Base-by-base conservation (phyloP, 2,113 vertebrate genomes). In the Nanger granti region DNA sequence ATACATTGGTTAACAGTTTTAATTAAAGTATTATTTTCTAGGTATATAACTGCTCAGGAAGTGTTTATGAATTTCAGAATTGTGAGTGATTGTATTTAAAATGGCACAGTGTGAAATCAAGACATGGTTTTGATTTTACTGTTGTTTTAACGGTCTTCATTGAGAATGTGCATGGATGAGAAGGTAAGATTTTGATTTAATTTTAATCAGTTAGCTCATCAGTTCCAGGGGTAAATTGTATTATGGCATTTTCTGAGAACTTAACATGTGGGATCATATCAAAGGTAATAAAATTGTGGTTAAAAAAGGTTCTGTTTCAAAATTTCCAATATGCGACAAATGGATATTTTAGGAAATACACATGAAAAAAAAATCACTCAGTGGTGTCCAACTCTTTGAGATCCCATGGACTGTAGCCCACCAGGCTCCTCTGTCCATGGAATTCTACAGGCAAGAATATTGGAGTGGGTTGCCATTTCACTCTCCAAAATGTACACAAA, bases 31-130 rank as follows among this genome's bases (percentile, higher is more conserved):
- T 91, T 44, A 76, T 93, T 92, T 47, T 89, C 83, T 93, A 69
- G 69, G n/a, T 60, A 66, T 87, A 62, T 7, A 89, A 44, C 20
- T 89, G 52, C 69, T 94, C 29, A 91, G 73, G 83, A 87, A 55
- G 76, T 49, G 55, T 64, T 90, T 89, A 64, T 91, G 37, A 85
- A 91, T 82, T 95, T 97, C 66, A 96, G 59, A 94, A 93, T 93
- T 73, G n/a, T 64, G 73, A 94, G 28, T 47, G 76, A 73, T 73
- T 89, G 24, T 52, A 85, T 87, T 90, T 90, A 90, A 93, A 79
- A 60, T 84, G 17, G 28, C 44, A 76, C 8, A 73, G 15, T 47
- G 31, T 90, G 84, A 84, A 96, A 89, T 55, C 37, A 91, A 91
- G 90, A 44, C 88, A 89, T 26, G 52, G 91, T 52, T 64, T 95